These are phyloP conservation scores for Aramus guarauna DNA, from an alignment of 2,113 vertebrate genomes.

Conservation along the genomic window DNA sequence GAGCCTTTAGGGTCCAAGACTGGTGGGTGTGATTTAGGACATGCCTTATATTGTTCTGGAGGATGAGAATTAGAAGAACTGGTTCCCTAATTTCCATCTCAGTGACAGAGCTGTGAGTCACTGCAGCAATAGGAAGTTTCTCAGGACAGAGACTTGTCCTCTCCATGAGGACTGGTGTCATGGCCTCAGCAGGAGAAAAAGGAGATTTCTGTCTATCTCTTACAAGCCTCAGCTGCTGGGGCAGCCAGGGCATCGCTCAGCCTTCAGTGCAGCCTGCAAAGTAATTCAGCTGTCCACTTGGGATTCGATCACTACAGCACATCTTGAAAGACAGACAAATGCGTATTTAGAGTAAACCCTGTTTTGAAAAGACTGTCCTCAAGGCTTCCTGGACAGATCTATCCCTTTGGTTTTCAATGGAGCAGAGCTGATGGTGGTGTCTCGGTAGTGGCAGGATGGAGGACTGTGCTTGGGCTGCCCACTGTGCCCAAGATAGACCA, in stretches of 20 bases:
- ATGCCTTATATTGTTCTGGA: background rate
- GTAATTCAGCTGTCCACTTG: fast-evolving
- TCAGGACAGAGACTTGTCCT: background rate
- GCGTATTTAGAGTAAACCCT: background rate
- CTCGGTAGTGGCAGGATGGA: background rate
- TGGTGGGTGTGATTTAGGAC: background rate
- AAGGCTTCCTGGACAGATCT: background rate
- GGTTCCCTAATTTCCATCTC: background rate
- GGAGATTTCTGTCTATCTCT: background rate
- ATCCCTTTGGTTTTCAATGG: background rate
- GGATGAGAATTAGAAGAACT: background rate
- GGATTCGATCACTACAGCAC: background rate
- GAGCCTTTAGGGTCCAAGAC: background rate
- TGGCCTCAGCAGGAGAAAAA: fast-evolving
- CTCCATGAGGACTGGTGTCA: fast-evolving
- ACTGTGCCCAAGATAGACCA: fast-evolving
- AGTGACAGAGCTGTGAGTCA: background rate
- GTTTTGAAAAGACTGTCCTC: background rate
- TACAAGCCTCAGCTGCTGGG: background rate
- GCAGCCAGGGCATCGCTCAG: background rate
- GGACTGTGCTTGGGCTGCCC: background rate
- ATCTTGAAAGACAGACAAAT: background rate
- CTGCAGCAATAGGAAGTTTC: background rate
- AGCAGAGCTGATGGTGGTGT: background rate
- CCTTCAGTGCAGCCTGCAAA: background rate